phyloP scores from a whole-genome alignment of 2,797 vertebrate species.

The Brotogeris chrysoptera region DNA sequence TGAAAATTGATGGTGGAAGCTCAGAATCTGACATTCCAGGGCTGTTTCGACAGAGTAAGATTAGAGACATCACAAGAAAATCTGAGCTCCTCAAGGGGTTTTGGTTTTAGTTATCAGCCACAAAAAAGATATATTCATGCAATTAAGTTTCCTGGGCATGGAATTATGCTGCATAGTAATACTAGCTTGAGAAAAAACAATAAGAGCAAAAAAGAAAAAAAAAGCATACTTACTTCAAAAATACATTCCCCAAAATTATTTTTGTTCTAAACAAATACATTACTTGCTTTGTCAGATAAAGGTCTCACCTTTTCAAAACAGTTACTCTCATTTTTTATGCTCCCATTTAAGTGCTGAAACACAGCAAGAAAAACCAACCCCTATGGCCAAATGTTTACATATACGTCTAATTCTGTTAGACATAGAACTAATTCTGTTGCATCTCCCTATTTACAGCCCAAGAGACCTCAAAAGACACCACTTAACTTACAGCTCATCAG shows the following conservation, averaged over 20 bases:
- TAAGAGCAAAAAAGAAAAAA: neutral
- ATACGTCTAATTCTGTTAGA: neutral
- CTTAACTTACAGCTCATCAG: neutral
- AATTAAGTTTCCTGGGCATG: neutral
- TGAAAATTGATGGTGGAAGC: neutral
- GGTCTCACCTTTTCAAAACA: neutral
- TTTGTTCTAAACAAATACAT: neutral
- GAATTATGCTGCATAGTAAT: neutral
- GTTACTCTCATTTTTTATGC: neutral
- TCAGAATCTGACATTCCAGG: conserved; percentile 14
- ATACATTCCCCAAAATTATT: neutral
- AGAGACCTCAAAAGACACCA: neutral
- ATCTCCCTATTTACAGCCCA: neutral
- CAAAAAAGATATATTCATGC: neutral
- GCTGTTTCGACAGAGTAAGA: neutral
- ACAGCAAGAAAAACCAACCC: neutral
- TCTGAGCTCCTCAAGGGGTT: neutral
- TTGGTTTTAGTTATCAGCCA: neutral
- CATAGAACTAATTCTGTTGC: neutral
- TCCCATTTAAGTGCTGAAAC: neutral
- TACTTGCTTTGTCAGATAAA: neutral
- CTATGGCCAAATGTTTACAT: neutral
- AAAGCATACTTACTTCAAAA: neutral
- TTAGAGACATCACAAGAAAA: neutral
- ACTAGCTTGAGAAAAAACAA: neutral